Percentiles rank a stretch among this genome's conserved stretches.
Conservation (phyloP, 2,797 vertebrate species). For the Gambelia wislizenii region DNA sequence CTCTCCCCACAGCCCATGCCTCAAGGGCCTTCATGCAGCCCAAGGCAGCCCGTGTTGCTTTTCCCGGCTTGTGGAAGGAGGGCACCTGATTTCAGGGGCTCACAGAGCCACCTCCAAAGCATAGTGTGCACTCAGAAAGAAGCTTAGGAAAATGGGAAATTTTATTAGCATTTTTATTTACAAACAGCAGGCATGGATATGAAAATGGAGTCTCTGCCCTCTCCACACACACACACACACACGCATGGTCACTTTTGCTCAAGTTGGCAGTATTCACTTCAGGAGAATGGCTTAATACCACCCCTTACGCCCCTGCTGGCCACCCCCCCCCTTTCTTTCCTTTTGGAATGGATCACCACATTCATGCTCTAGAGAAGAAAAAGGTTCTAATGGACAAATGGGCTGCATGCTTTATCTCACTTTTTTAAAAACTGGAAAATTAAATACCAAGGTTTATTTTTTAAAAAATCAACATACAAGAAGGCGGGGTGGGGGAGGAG, state of each 20-base stretch:
- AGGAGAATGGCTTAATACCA: not conserved
- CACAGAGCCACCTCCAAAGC: not conserved
- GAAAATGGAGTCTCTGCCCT: slow-evolving; percentile 70
- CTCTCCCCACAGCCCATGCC: too few species aligned
- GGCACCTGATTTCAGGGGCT: too few species aligned
- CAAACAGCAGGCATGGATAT: slow-evolving; percentile 72
- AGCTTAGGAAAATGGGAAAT: slow-evolving; percentile 49
- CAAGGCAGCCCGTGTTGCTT: too few species aligned
- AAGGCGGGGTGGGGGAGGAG: slow-evolving; percentile 57
- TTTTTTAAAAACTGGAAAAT: slow-evolving; percentile 56
- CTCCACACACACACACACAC: not conserved
- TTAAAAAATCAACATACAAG: slow-evolving; percentile 33
- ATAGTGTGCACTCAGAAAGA: slow-evolving; percentile 34
- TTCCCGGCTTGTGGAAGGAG: too few species aligned
- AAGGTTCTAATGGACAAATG: not conserved
- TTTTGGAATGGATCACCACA: not conserved
- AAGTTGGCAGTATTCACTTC: not conserved
- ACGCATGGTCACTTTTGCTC: too few species aligned
- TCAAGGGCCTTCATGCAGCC: too few species aligned
- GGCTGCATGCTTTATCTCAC: slow-evolving; percentile 45
- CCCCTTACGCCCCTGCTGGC: not conserved
- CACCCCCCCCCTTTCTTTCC: too few species aligned
- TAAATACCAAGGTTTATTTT: slow-evolving; percentile 55
- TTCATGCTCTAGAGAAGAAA: not conserved
- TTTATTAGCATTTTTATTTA: slow-evolving; percentile 77